A percentile compares a stretch with the other conserved stretches of the same genome.
phyloP scores from a whole-genome alignment of 2,888 invertebrate genomes.

The Drosophila colorata region DNA sequence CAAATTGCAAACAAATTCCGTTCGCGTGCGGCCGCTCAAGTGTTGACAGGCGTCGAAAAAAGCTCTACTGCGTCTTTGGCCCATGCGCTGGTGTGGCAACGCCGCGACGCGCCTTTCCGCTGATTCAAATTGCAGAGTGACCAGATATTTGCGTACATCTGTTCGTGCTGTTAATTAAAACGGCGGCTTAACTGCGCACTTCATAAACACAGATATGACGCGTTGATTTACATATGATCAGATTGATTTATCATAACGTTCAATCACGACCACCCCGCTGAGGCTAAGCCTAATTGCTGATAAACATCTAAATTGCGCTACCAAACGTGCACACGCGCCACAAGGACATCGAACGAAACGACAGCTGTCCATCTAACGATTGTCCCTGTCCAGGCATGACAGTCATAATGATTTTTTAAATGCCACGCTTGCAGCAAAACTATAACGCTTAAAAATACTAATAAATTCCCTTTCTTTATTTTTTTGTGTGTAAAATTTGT shows the following conservation, averaged over 20 bases:
- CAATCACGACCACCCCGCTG: conserved; percentile 62
- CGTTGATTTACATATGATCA: conserved; percentile 73
- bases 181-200: conserved; percentile 28
- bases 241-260: conserved; percentile 70
- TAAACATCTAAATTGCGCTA: conserved; percentile 73
- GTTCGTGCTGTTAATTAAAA: conserved; percentile 67
- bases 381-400: conserved; percentile 49
- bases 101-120: neutral
- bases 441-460: conserved; percentile 70
- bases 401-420: conserved; percentile 75
- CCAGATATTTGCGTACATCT: conserved; percentile 42
- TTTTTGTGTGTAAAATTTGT: conserved; percentile 31
- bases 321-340: conserved; percentile 54
- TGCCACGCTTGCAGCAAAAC: conserved; percentile 61
- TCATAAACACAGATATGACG: conserved; percentile 25
- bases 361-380: conserved; percentile 63
- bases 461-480: conserved; percentile 52
- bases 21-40: conserved; percentile 34
- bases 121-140: conserved; percentile 21
- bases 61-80: conserved; percentile 12
- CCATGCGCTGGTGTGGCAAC: conserved; percentile 15
- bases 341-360: conserved; percentile 32
- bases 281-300: conserved; percentile 77
- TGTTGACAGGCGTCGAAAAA: conserved; percentile 25
- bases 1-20: conserved; percentile 5